These are phyloP conservation scores for Moxostoma hubbsi DNA, from an alignment of 2,797 vertebrate genomes.

Conservation along the genomic window DNA sequence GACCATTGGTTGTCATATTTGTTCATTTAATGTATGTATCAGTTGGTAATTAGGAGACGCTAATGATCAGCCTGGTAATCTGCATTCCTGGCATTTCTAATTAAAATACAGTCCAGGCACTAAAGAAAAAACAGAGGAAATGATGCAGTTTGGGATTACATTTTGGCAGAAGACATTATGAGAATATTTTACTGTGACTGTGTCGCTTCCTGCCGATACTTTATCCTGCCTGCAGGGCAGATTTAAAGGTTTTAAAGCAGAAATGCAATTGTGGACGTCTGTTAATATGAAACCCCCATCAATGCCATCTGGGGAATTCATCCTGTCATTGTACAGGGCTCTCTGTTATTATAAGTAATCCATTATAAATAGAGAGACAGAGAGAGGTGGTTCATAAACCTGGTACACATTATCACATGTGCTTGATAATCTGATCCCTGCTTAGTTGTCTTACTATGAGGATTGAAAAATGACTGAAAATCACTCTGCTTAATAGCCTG, in stretches of 20 bases:
- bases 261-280: conserved; percentile 23
- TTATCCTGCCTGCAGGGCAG: conserved; percentile 40
- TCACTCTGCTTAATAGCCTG: conserved; percentile 9
- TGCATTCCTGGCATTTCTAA: conserved; percentile 51
- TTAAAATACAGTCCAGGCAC: conserved; percentile 50
- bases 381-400: conserved; percentile 18
- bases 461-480: not conserved
- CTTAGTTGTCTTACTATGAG: not conserved
- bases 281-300: conserved; percentile 23
- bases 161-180: conserved; percentile 54
- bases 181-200: conserved; percentile 21
- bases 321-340: conserved; percentile 12
- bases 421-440: conserved; percentile 26
- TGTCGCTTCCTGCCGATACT: conserved; percentile 8
- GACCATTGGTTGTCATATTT: conserved; percentile 35
- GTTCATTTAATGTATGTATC: conserved; percentile 51
- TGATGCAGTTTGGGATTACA: conserved; percentile 42
- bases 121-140: conserved; percentile 50
- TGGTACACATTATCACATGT: conserved; percentile 21
- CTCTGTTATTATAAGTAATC: conserved; percentile 15
- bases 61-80: conserved; percentile 54
- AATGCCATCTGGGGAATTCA: conserved; percentile 27
- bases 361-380: conserved; percentile 5
- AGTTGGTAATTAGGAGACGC: conserved; percentile 50
- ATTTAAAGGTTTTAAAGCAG: conserved; percentile 50